Percentiles rank a stretch among this genome's conserved stretches.
Evolutionary conservation across 2,113 vertebrate genomes (phyloP).

Genomic region (Corapipo altera): DNA sequence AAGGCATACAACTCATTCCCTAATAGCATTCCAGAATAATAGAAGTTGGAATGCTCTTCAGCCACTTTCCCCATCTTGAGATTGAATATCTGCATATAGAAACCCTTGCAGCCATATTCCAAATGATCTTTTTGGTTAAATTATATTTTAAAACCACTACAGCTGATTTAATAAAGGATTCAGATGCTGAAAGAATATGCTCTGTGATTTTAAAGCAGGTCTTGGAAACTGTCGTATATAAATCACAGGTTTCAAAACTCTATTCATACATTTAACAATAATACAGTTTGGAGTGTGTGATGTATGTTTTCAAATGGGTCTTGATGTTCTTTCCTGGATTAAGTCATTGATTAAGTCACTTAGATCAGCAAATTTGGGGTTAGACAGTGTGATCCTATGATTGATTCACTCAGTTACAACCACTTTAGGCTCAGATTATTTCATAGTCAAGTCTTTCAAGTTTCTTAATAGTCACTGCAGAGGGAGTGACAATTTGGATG

Average conservation of each 20-base stretch:
- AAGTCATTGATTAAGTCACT: background rate
- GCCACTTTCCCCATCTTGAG: background rate
- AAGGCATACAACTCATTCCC: background rate
- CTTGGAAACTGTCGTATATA: background rate
- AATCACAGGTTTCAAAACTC: constrained; percentile 24
- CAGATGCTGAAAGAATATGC: constrained; percentile 21
- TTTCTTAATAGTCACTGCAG: background rate
- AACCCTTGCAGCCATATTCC: background rate
- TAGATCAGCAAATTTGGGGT: background rate
- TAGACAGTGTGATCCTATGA: background rate
- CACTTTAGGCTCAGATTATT: background rate
- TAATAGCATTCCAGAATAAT: background rate
- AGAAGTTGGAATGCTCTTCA: constrained; percentile 7
- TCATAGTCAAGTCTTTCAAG: background rate
- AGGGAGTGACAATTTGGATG: background rate
- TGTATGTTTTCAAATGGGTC: background rate
- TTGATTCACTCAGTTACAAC: background rate
- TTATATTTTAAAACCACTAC: constrained; percentile 37
- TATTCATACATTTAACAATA: background rate
- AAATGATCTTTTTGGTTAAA: constrained; percentile 16
- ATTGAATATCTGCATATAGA: background rate
- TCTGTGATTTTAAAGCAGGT: constrained; percentile 40
- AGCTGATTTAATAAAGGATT: constrained; percentile 53
- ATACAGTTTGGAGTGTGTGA: background rate
- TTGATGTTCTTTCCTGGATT: constrained; percentile 10